Evolutionary conservation across 1,140 invertebrate species (phyloP), one percentile per base, ranked within the genome.

Genomic region (Saccostrea glomerata): DNA sequence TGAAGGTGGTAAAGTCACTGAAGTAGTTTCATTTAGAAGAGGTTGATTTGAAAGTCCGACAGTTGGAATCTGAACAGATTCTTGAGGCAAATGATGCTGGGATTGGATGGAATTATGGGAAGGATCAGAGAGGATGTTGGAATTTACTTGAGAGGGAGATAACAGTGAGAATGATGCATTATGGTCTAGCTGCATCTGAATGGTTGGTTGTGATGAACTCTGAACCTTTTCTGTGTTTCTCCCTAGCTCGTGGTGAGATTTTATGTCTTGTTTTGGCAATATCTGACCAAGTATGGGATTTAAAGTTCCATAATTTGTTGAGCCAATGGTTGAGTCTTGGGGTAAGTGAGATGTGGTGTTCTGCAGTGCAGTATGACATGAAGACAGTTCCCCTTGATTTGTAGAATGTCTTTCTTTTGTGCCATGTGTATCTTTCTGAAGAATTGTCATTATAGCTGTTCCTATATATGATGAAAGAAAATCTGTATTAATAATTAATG

Each of bases 151-250:
- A 30, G 70, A 77, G 30, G 23, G 70, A 30, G 70, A 36, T 15
- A 77, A 36, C 30, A 77, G 25, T 25, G 70, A 77, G 30, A 77
- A 77, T 77, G 70, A 77, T 77, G 70, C 70, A 77, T 77, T 77
- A 25, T 77, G 70, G 70, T 77, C 70, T 4, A 77, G 17, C 70
- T 77, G 70, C 70, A 77, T 77, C 70, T 77, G 70, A 5, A 77
- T 23, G 25, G 25, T 77, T 77, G 70, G 70, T 77, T 77, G 23
- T 77, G 70, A 36, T 30, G 25, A 77, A 77, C 30, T 25, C 70
- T 77, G 70, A 30, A 77, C 3, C 25, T 25, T 25, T 17, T 36
- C 70, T 77, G 25, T 77, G 30, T 77, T 77, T 36, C 23, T 25
- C 70, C 17, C 11, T 2, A 30, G 70, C 70, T 23, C 60, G n/a